These are phyloP conservation scores for Prionace glauca DNA, from an alignment of 2,797 vertebrate species.

Conservation along the genomic window DNA sequence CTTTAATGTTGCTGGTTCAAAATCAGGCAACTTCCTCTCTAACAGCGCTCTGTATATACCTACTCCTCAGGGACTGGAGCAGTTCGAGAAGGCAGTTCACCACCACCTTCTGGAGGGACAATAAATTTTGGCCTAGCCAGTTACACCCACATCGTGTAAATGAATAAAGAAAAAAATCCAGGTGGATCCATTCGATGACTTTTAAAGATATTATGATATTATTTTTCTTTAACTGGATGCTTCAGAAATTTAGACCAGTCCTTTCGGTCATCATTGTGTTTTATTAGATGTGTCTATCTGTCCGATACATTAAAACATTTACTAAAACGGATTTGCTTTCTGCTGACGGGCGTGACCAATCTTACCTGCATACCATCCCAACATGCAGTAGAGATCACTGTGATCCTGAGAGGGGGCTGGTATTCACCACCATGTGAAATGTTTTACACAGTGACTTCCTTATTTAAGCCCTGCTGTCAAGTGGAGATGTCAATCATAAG, in stretches of 20 bases:
- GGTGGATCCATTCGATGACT: neutral
- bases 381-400: neutral
- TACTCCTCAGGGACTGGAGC: neutral
- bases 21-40: neutral
- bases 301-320: neutral
- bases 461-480: neutral
- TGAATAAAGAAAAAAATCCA: neutral
- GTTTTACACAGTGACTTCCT: neutral
- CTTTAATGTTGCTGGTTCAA: neutral
- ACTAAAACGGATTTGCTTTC: neutral
- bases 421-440: neutral
- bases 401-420: neutral
- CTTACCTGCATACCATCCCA: neutral
- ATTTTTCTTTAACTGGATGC: neutral
- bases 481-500: neutral
- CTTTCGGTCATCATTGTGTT: neutral
- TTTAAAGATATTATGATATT: neutral
- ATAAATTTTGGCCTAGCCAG: neutral
- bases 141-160: neutral
- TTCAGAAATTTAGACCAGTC: neutral
- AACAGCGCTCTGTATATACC: neutral
- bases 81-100: neutral
- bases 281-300: neutral
- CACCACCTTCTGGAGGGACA: neutral
- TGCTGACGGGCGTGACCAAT: neutral